Conservation (phyloP, 1,140 invertebrate genomes). For the Drosophila seguyi region DNA sequence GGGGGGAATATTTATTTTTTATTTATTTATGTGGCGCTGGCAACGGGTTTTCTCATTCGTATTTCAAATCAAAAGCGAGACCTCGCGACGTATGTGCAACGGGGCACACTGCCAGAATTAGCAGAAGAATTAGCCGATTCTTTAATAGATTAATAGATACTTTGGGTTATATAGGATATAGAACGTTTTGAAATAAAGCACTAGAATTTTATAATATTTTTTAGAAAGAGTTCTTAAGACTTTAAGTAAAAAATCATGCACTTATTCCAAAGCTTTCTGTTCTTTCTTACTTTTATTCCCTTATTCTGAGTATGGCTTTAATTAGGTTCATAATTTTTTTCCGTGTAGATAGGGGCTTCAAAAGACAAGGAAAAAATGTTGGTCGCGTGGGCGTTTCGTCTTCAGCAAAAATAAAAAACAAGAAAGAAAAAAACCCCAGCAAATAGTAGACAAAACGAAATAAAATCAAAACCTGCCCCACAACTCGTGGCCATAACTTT, state of each 20-base stretch:
- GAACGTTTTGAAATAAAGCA: not conserved
- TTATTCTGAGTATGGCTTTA: rapidly evolving
- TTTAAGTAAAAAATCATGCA: no score
- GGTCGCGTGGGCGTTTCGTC: conserved; percentile 80
- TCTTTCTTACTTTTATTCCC: not conserved
- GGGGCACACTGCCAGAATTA: not conserved
- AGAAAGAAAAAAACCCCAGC: conserved; percentile 8
- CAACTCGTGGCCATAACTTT: conserved; percentile 79
- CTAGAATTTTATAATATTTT: not conserved
- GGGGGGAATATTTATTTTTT: conserved; percentile 16
- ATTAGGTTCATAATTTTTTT: not conserved
- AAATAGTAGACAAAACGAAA: conserved; percentile 41
- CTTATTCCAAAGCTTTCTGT: no score
- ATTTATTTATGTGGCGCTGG: conserved; percentile 41
- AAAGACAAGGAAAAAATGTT: conserved; percentile 76
- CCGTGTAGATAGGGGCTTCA: not conserved
- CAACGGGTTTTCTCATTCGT: conserved; percentile 61
- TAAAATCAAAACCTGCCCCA: conserved; percentile 69
- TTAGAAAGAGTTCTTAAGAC: rapidly evolving
- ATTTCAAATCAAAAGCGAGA: conserved; percentile 63
- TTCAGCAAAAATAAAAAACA: conserved; percentile 40
- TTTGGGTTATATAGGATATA: no score
- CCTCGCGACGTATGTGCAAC: conserved; percentile 74
- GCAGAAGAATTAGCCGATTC: not conserved
- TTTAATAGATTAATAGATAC: not conserved